phyloP scores from a whole-genome alignment of 2,888 invertebrate species.

The Automeris io region DNA sequence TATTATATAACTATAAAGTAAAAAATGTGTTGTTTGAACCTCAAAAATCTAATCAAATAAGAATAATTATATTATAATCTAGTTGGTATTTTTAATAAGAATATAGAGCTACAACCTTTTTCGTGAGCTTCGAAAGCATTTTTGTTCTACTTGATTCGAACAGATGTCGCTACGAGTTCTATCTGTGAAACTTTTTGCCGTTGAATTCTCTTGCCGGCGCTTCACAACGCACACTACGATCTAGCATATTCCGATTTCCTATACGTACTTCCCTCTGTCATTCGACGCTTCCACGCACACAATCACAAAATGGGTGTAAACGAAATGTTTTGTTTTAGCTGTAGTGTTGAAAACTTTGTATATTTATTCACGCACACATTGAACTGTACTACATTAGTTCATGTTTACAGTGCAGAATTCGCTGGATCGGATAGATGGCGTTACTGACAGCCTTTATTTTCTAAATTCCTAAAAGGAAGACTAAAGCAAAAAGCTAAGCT shows the following conservation, averaged over 20 bases:
- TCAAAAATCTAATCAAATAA: no score
- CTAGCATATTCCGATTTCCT: slow-evolving; percentile 10
- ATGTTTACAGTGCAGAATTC: slow-evolving; percentile 9
- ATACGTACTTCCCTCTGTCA: slow-evolving; percentile 17
- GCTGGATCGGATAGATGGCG: slow-evolving; percentile 48
- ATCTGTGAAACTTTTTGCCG: slow-evolving; percentile 39
- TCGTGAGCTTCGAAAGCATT: slow-evolving; percentile 23
- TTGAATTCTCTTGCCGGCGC: slow-evolving; percentile 27
- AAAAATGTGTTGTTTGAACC: no score
- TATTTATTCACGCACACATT: slow-evolving; percentile 25
- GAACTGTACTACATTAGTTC: slow-evolving; percentile 9
- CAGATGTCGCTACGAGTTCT: slow-evolving; percentile 62
- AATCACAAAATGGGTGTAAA: slow-evolving; percentile 18
- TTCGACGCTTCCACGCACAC: slow-evolving; percentile 21
- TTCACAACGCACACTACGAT: slow-evolving; percentile 25
- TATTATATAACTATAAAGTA: no score
- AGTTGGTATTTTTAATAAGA: not conserved
- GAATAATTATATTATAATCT: no score
- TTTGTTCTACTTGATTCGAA: slow-evolving; percentile 31
- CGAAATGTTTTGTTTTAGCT: not conserved
- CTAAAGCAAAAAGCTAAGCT: no score
- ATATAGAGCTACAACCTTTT: slow-evolving; percentile 28
- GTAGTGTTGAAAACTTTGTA: not conserved
- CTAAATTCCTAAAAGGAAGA: no score
- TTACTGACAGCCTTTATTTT: slow-evolving; percentile 13